A percentile compares a stretch with the other conserved stretches of the same genome.
Conservation (phyloP, 2,797 vertebrate genomes). For the Triplophysa bombifrons region DNA sequence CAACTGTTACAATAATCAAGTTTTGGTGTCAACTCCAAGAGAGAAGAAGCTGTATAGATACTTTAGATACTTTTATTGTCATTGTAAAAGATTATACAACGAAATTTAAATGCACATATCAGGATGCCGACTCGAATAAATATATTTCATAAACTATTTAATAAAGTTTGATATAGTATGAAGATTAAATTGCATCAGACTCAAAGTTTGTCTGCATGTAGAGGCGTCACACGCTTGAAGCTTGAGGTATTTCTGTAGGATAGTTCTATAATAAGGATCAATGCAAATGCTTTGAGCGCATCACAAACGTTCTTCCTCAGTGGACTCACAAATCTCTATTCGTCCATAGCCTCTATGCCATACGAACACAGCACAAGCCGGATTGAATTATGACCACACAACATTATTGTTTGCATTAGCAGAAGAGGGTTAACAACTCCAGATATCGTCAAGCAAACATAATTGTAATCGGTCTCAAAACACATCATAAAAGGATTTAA, state of each 20-base stretch:
- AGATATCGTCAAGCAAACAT: background rate
- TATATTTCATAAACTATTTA: no score
- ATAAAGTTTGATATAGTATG: no score
- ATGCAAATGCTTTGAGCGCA: constrained; percentile 77
- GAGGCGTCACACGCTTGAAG: constrained; percentile 42
- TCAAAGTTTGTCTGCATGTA: background rate
- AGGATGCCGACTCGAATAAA: no score
- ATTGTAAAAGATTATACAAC: no score
- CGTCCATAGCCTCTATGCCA: background rate
- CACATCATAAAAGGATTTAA: background rate
- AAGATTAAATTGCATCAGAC: background rate
- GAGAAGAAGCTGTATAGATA: no score
- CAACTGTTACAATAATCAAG: no score
- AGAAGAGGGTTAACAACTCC: background rate
- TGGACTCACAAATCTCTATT: constrained; percentile 21
- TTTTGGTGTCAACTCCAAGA: no score
- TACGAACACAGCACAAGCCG: background rate
- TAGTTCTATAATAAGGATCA: constrained; percentile 76
- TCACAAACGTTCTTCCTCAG: constrained; percentile 65
- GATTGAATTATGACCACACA: background rate
- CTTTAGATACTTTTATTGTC: no score
- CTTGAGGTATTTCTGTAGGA: constrained; percentile 56
- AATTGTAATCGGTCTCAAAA: background rate
- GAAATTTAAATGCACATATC: no score
- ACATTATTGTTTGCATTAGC: background rate